Conservation (phyloP, 2,888 invertebrate species). For the Perithous albicinctus region DNA sequence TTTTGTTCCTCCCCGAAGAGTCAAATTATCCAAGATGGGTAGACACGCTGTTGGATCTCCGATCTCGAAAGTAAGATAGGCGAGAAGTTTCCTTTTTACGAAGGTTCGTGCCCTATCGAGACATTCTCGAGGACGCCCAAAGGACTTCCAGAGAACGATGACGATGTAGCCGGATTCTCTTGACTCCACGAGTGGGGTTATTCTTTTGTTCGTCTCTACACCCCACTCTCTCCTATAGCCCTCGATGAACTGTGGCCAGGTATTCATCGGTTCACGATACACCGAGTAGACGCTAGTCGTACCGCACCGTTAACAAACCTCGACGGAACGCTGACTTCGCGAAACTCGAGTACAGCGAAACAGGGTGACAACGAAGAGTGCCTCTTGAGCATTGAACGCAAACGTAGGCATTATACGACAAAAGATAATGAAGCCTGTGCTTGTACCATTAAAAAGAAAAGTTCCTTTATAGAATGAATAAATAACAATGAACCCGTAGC, state of each 20-base stretch:
- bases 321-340: conserved; percentile 56
- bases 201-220: conserved; percentile 60
- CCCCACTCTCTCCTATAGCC: neutral
- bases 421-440: conserved; percentile 39
- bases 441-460: conserved; percentile 26
- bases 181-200: conserved; percentile 66
- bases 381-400: conserved; percentile 47
- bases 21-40: conserved; percentile 10
- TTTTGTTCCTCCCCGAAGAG: neutral
- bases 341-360: conserved; percentile 46
- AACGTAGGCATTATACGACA: conserved; percentile 31
- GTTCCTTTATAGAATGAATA: conserved; percentile 2
- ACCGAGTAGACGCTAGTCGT: conserved; percentile 40
- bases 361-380: conserved; percentile 18
- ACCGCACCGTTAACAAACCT: conserved; percentile 70
- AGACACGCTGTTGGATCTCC: neutral
- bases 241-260: conserved; percentile 53
- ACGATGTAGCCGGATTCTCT: conserved; percentile 48
- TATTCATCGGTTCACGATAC: conserved; percentile 69
- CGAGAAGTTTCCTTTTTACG: neutral
- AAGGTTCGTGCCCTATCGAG: conserved; percentile 45
- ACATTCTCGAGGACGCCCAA: conserved; percentile 24
- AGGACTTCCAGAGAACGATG: conserved; percentile 30
- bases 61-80: neutral
- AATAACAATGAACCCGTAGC: neutral